A percentile compares a stretch with the other conserved stretches of the same genome.
These are phyloP conservation scores for Platichthys stellatus DNA, from an alignment of 2,113 vertebrate species.

Conservation along the genomic window DNA sequence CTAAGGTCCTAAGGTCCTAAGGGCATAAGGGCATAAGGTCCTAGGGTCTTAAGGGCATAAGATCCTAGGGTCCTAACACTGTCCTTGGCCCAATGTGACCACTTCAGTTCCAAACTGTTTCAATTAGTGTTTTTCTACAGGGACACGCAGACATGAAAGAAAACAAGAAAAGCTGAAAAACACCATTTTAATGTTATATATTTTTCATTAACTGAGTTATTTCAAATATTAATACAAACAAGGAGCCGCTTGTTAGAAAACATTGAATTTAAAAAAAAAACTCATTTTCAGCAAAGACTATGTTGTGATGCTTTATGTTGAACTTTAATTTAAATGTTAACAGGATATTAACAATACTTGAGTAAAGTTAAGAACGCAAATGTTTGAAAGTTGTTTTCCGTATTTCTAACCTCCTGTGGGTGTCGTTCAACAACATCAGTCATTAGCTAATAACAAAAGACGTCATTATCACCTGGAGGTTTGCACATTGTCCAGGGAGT, in stretches of 20 bases:
- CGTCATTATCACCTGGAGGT: conserved; percentile 34
- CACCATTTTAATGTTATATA: not conserved
- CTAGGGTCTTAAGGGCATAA: not conserved
- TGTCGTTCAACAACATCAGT: conserved; percentile 36
- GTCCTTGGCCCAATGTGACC: conserved; percentile 36
- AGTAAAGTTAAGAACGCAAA: conserved; percentile 8
- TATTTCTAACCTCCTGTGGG: conserved; percentile 3
- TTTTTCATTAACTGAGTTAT: not conserved
- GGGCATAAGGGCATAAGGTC: not conserved
- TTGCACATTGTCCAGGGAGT: conserved; percentile 60
- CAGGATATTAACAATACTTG: not conserved
- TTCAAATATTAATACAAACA: not conserved
- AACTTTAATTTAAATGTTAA: not conserved
- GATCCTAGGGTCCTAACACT: conserved; percentile 32
- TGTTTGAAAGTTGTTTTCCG: conserved; percentile 1
- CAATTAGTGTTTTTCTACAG: conserved; percentile 25
- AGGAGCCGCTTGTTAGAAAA: not conserved
- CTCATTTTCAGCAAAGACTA: not conserved
- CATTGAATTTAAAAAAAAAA: not conserved
- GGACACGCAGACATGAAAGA: not conserved
- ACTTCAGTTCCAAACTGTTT: conserved; percentile 24
- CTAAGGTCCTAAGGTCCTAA: conserved; percentile 42
- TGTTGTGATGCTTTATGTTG: not conserved
- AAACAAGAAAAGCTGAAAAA: not conserved
- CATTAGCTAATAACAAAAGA: conserved; percentile 40